Percentiles rank a stretch among this genome's conserved stretches.
These are phyloP conservation scores for Anastrepha obliqua DNA, from an alignment of 1,140 invertebrate species.

Conservation along the genomic window DNA sequence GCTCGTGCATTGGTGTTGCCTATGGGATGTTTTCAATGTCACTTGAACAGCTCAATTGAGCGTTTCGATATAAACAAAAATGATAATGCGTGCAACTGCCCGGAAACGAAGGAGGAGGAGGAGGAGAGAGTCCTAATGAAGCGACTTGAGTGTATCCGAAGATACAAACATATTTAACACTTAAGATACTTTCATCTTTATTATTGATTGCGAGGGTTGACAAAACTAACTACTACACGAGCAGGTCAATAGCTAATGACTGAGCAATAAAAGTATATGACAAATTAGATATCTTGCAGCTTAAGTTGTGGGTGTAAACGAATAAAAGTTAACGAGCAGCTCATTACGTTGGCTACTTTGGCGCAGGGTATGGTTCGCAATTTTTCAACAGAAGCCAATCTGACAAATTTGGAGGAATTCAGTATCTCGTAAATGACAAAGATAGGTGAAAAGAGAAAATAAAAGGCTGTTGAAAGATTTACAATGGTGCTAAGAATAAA, in stretches of 20 bases:
- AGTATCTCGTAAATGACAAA: no score
- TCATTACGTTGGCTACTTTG: no score
- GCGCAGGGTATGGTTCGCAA: no score
- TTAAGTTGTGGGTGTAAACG: not conserved
- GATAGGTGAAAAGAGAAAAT: no score
- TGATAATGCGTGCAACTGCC: not conserved
- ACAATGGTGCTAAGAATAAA: no score
- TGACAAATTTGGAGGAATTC: no score
- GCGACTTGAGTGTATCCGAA: not conserved
- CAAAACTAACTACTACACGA: not conserved
- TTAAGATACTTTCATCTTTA: no score
- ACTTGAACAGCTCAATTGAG: conserved; percentile 8
- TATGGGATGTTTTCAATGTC: conserved; percentile 13
- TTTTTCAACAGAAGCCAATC: no score
- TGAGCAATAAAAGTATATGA: not conserved
- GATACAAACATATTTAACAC: no score
- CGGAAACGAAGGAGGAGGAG: not conserved
- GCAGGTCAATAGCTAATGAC: not conserved
- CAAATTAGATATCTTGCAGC: not conserved
- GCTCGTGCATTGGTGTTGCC: not conserved
- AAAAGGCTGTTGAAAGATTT: no score
- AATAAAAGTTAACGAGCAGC: no score
- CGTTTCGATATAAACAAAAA: conserved; percentile 1
- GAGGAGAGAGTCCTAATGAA: not conserved
- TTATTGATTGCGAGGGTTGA: not conserved